Conservation (phyloP, 2,113 vertebrate species). For the Alligator sinensis region DNA sequence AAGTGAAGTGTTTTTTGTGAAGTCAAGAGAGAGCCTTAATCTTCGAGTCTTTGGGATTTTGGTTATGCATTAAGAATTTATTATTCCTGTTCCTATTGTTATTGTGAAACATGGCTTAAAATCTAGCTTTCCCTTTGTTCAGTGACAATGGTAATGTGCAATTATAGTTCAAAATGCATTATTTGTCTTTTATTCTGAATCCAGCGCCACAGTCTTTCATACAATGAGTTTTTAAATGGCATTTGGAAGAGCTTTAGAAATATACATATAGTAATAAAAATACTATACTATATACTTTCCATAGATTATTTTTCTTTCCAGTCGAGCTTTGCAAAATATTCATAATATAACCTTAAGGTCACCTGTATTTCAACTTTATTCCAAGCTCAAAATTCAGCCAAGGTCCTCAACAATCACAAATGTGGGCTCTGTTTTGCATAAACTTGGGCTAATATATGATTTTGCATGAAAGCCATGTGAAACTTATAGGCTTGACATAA, state of each 20-base stretch:
- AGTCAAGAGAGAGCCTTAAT: conserved; percentile 45
- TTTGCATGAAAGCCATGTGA: neutral
- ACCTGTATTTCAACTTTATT: neutral
- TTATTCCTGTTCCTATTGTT: neutral
- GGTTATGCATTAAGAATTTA: conserved; percentile 17
- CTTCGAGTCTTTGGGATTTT: neutral
- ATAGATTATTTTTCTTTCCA: neutral
- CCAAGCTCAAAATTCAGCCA: neutral
- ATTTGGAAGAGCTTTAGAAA: neutral
- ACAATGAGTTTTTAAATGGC: neutral
- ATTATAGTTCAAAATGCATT: neutral
- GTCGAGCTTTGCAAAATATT: neutral
- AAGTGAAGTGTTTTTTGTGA: conserved; percentile 33
- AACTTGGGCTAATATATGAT: neutral
- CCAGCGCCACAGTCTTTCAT: neutral
- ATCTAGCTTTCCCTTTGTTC: conserved; percentile 31
- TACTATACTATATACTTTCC: neutral
- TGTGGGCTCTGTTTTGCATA: neutral
- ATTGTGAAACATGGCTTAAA: neutral
- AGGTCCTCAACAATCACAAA: neutral
- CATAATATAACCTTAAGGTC: neutral
- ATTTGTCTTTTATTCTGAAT: conserved; percentile 8
- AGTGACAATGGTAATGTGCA: conserved; percentile 15
- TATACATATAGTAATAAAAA: neutral
- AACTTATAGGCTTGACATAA: neutral